Percentiles rank a stretch among this genome's conserved stretches.
phyloP scores from a whole-genome alignment of 2,797 vertebrate genomes.

The Chaetophractus vellerosus region DNA sequence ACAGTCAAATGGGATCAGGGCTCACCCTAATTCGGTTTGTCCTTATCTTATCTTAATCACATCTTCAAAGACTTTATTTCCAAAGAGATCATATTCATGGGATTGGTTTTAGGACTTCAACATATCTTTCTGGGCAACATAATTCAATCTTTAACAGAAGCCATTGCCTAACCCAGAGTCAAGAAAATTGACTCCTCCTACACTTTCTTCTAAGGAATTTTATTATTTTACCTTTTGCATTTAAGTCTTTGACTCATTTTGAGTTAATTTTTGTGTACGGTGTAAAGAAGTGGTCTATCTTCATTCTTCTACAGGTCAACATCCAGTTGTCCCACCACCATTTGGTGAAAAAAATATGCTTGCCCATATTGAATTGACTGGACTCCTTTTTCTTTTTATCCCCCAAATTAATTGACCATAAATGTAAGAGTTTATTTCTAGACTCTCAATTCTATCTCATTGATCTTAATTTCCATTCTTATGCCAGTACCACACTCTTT shows the following conservation, averaged over 20 bases:
- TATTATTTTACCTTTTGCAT: background rate
- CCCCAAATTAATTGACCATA: slow-evolving; percentile 68
- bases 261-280: background rate
- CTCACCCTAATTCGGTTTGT: too few relatives aligned
- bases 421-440: slow-evolving; percentile 63
- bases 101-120: too few relatives aligned
- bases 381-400: background rate
- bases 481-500: background rate
- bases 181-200: background rate
- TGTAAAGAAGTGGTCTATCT: background rate
- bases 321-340: background rate
- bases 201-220: background rate
- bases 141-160: background rate
- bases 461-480: slow-evolving; percentile 64
- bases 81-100: too few relatives aligned
- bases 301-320: background rate
- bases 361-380: background rate
- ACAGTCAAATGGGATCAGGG: too few relatives aligned
- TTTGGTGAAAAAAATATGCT: slow-evolving; percentile 30
- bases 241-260: background rate
- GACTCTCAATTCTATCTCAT: slow-evolving; percentile 33
- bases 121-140: too few relatives aligned
- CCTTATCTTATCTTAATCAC: too few relatives aligned
- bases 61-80: too few relatives aligned
- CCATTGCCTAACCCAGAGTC: background rate